These are phyloP conservation scores for Gephyroberyx darwinii DNA, from an alignment of 2,797 vertebrate species.

Conservation along the genomic window DNA sequence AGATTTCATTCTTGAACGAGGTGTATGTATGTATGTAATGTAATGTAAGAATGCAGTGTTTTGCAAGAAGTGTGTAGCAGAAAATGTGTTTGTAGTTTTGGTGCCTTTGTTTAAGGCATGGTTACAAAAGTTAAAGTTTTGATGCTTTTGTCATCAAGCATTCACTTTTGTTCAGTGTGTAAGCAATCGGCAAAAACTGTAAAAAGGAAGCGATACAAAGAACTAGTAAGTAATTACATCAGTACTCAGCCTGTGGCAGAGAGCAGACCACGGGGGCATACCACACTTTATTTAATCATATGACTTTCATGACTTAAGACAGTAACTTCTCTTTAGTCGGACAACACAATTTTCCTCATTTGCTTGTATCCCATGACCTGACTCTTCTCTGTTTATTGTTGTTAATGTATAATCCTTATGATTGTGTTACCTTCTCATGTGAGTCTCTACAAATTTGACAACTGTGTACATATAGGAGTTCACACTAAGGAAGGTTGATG, in stretches of 20 bases:
- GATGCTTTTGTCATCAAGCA: too few species aligned
- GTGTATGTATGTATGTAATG: too few species aligned
- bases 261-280: neutral
- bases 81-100: too few species aligned
- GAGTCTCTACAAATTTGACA: neutral
- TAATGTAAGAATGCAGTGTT: too few species aligned
- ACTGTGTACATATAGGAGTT: neutral
- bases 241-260: neutral
- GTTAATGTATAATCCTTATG: neutral
- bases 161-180: too few species aligned
- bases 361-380: constrained; percentile 1
- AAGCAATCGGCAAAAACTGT: too few species aligned
- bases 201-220: neutral
- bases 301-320: neutral
- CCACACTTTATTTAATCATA: neutral
- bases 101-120: too few species aligned
- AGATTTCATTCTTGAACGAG: too few species aligned
- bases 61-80: too few species aligned
- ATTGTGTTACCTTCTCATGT: constrained; percentile 2
- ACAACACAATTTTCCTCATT: neutral
- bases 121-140: too few species aligned
- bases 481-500: neutral
- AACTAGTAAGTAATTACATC: neutral
- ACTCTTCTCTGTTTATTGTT: neutral
- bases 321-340: neutral